These are phyloP conservation scores for Sarcophaga variegata DNA, from an alignment of 2,888 invertebrate species.

Conservation along the genomic window DNA sequence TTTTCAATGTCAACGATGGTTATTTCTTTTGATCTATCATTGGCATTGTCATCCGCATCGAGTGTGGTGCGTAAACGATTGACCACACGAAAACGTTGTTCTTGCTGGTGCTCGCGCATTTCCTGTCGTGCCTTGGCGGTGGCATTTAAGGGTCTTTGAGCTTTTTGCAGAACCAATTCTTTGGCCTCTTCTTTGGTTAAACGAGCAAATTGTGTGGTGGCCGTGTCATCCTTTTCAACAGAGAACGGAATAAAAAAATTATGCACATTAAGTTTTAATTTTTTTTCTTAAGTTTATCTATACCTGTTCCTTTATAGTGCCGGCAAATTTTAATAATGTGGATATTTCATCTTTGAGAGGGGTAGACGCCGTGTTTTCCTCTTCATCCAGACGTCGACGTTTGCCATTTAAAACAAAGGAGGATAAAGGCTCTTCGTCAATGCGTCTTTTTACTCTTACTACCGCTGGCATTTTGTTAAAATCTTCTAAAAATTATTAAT, in stretches of 20 bases:
- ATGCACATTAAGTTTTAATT: background rate
- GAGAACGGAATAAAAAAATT: background rate
- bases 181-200: constrained; percentile 82
- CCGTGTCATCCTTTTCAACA: constrained; percentile 81
- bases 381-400: constrained; percentile 84
- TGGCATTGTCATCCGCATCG: constrained; percentile 74
- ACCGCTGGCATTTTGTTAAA: constrained; percentile 82
- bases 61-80: constrained; percentile 83
- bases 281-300: constrained; percentile 23
- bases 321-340: constrained; percentile 87
- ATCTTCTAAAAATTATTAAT: background rate
- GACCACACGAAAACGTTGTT: constrained; percentile 84
- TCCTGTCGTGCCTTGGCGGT: constrained; percentile 82
- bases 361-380: constrained; percentile 52
- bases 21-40: constrained; percentile 70
- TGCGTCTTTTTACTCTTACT: constrained; percentile 88
- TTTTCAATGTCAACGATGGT: constrained; percentile 85
- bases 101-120: constrained; percentile 82
- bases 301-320: constrained; percentile 88
- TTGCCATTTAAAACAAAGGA: constrained; percentile 88
- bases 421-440: constrained; percentile 88
- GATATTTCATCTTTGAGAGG: constrained; percentile 82
- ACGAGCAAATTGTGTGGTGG: constrained; percentile 81
- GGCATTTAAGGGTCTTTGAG: constrained; percentile 81
- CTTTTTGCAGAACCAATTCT: constrained; percentile 82